Conservation (phyloP, 2,888 invertebrate genomes). For the Lithophane leautieri region DNA sequence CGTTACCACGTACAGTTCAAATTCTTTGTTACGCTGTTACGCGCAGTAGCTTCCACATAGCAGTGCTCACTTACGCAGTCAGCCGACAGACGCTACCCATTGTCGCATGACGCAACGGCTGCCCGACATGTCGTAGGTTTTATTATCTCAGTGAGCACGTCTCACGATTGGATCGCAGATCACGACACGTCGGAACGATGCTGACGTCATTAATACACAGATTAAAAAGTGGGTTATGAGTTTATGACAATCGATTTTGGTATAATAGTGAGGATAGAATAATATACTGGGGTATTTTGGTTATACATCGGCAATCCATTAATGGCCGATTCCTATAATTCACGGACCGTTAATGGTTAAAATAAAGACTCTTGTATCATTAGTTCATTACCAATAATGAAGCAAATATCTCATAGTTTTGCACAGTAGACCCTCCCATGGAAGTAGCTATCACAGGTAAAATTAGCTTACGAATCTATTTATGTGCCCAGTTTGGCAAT, state of each 20-base stretch:
- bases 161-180: constrained; percentile 44
- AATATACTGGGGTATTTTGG: no score
- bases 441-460: no score
- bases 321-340: no score
- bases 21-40: background rate
- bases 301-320: no score
- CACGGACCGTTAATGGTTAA: no score
- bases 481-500: no score
- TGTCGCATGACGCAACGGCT: constrained; percentile 47
- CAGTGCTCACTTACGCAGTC: constrained; percentile 20
- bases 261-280: background rate
- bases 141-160: constrained; percentile 49
- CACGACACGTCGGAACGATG: constrained; percentile 31
- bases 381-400: no score
- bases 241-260: constrained; percentile 27
- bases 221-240: constrained; percentile 36
- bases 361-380: no score
- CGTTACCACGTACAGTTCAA: background rate
- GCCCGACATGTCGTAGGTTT: constrained; percentile 42
- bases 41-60: background rate
- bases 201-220: constrained; percentile 38
- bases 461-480: no score
- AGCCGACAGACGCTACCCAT: constrained; percentile 29
- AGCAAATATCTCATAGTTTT: no score
- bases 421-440: no score